These are phyloP conservation scores for Aphaenogaster floridana DNA, from an alignment of 1,140 invertebrate genomes.

Conservation along the genomic window DNA sequence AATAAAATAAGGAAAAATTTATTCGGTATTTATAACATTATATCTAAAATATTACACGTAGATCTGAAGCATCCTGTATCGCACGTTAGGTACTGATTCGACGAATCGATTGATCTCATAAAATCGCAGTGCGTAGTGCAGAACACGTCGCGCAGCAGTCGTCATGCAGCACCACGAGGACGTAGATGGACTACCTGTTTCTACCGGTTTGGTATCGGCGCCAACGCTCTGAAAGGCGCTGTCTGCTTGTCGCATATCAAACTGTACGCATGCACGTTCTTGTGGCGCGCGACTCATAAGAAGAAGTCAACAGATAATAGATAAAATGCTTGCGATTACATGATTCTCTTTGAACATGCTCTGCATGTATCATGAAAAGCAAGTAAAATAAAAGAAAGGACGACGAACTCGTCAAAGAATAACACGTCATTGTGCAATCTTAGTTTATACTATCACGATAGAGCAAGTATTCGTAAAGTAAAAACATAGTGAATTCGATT, in stretches of 20 bases:
- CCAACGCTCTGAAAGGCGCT: slow-evolving; percentile 72
- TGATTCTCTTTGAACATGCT: slow-evolving; percentile 12
- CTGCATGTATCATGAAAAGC: background rate
- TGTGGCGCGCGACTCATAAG: slow-evolving; percentile 40
- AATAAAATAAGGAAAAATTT: background rate
- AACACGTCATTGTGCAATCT: background rate
- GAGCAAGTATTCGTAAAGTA: background rate
- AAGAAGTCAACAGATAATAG: slow-evolving; percentile 71
- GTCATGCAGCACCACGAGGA: slow-evolving; percentile 58
- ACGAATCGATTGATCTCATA: slow-evolving; percentile 34
- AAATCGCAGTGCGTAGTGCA: slow-evolving; percentile 56
- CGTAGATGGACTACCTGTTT: slow-evolving; percentile 79
- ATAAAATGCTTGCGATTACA: slow-evolving; percentile 59
- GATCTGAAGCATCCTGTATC: background rate
- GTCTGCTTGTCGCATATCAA: slow-evolving; percentile 70
- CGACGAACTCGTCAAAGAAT: background rate
- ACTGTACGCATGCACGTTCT: slow-evolving; percentile 52
- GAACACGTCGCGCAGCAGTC: slow-evolving; percentile 37
- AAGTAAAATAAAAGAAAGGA: background rate
- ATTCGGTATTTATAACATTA: background rate
- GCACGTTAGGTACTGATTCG: slow-evolving; percentile 15
- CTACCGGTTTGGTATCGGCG: slow-evolving; percentile 78
- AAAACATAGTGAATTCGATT: background rate
- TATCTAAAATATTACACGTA: background rate
- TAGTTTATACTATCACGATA: background rate